phyloP scores from a whole-genome alignment of 1,140 invertebrate genomes.

The Drosophila parabipectinata region DNA sequence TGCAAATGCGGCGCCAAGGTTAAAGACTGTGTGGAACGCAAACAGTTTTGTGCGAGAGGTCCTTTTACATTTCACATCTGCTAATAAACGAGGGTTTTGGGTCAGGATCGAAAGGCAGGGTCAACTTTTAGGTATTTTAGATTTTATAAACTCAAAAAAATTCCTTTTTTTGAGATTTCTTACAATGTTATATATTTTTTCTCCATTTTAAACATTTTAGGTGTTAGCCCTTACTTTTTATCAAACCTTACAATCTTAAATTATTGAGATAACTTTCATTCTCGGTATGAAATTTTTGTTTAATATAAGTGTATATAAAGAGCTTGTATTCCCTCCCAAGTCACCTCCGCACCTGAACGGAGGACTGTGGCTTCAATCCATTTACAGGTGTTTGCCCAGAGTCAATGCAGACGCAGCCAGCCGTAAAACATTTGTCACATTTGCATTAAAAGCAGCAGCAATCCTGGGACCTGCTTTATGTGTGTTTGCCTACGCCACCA shows the following conservation, averaged over 20 bases:
- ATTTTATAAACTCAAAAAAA: not conserved
- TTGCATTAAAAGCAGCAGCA: slow-evolving; percentile 74
- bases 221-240: no score
- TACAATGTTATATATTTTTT: no score
- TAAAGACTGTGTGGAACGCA: slow-evolving; percentile 67
- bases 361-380: slow-evolving; percentile 64
- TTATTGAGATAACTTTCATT: no score
- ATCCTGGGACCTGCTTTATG: slow-evolving; percentile 33
- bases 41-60: slow-evolving; percentile 40
- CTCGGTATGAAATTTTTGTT: not conserved
- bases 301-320: not conserved
- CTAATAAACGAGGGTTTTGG: slow-evolving; percentile 18
- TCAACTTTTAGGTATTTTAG: not conserved
- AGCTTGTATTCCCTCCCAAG: not conserved
- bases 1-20: slow-evolving; percentile 33
- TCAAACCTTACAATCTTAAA: no score
- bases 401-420: slow-evolving; percentile 74
- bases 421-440: slow-evolving; percentile 82
- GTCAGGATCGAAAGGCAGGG: slow-evolving; percentile 15
- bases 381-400: slow-evolving; percentile 78
- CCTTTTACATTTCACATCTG: slow-evolving; percentile 16
- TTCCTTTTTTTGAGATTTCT: no score
- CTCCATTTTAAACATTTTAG: no score
- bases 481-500: slow-evolving; percentile 24
- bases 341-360: slow-evolving; percentile 35